These are phyloP conservation scores for Anoplolepis gracilipes DNA, from an alignment of 1,140 invertebrate genomes.

Conservation along the genomic window DNA sequence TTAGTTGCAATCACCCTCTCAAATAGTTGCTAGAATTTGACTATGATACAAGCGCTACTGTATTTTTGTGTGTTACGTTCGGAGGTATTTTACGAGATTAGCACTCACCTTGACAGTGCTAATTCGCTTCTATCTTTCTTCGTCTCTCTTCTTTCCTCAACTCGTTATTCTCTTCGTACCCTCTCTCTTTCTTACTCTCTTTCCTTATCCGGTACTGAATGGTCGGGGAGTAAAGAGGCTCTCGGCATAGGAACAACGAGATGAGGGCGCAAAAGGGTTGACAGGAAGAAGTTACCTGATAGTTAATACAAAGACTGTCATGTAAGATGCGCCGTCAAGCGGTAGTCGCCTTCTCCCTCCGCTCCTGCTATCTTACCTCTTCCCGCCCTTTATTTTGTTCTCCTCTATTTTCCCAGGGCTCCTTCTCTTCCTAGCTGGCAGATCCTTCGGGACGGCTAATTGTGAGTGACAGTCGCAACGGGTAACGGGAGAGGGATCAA, in stretches of 20 bases:
- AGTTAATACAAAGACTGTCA: conserved; percentile 81
- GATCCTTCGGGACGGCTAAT: conserved; percentile 80
- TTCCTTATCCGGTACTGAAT: conserved; percentile 36
- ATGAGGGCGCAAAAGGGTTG: conserved; percentile 73
- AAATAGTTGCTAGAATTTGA: neutral
- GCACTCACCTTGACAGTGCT: conserved; percentile 17
- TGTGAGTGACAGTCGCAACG: conserved; percentile 82
- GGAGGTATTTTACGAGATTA: conserved; percentile 36
- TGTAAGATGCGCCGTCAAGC: conserved; percentile 78
- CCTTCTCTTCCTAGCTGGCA: conserved; percentile 73
- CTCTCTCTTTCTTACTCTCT: conserved; percentile 41
- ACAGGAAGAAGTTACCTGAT: conserved; percentile 80
- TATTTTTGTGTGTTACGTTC: conserved; percentile 21
- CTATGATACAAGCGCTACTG: neutral
- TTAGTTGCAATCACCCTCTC: neutral
- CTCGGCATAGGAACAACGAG: conserved; percentile 41
- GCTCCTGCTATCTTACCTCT: conserved; percentile 52
- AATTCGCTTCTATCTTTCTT: conserved; percentile 38
- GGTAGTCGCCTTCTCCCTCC: conserved; percentile 68
- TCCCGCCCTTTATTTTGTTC: conserved; percentile 67
- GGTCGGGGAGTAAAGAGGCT: conserved; percentile 51
- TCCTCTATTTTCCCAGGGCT: conserved; percentile 74
- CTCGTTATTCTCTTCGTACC: neutral
- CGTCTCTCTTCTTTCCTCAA: conserved; percentile 28
- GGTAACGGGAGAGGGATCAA: conserved; percentile 77